These are phyloP conservation scores for Andrena dorsata DNA, from an alignment of 2,888 invertebrate genomes.

Conservation along the genomic window DNA sequence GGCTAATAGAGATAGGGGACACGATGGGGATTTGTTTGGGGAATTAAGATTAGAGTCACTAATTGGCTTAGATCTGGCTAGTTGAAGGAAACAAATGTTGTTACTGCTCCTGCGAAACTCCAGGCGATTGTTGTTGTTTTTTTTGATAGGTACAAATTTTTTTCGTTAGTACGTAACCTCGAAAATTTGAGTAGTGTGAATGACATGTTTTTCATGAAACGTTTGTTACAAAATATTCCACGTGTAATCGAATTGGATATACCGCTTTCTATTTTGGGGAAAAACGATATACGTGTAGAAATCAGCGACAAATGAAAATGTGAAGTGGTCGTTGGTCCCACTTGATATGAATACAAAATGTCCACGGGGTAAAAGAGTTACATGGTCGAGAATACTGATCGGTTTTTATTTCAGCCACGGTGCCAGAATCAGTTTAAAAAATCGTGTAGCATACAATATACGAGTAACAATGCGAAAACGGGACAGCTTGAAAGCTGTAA, in stretches of 20 bases:
- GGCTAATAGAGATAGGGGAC: too few relatives aligned
- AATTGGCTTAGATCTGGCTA: too few relatives aligned
- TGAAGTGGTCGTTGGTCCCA: conserved; percentile 9
- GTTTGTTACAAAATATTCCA: background rate
- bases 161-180: background rate
- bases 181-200: background rate
- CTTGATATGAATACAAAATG: conserved; percentile 36
- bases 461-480: conserved; percentile 1
- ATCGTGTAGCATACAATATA: background rate
- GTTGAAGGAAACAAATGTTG: too few relatives aligned
- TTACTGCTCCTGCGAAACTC: too few relatives aligned
- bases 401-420: conserved; percentile 13
- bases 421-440: background rate
- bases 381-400: conserved; percentile 31
- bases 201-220: background rate
- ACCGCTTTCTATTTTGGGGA: background rate
- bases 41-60: too few relatives aligned
- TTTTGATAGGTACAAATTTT: background rate
- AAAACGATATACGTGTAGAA: background rate
- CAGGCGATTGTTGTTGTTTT: background rate
- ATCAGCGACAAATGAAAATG: conserved; percentile 11
- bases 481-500: background rate
- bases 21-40: too few relatives aligned
- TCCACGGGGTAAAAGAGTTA: conserved; percentile 14
- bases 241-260: background rate